Evolutionary conservation across 2,797 vertebrate species (phyloP).

Genomic region (Eulemur rubriventer): DNA sequence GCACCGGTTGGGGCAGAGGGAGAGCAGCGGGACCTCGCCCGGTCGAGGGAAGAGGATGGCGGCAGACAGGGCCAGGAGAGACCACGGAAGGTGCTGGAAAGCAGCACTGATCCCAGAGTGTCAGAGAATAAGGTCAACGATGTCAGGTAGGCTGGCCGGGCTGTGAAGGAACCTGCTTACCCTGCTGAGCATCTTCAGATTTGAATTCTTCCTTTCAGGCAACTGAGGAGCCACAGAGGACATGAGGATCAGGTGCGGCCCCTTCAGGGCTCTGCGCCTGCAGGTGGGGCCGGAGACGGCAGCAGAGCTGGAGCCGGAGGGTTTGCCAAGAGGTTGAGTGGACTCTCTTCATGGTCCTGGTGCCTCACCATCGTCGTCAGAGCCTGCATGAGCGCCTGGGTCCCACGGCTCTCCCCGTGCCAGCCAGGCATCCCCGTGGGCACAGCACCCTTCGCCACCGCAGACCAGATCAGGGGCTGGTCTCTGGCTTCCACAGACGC

Average conservation of each 20-base stretch:
- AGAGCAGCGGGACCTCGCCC: not conserved
- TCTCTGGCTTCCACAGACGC: accelerated
- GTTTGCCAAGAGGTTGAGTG: accelerated
- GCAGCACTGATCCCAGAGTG: accelerated
- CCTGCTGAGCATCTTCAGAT: accelerated
- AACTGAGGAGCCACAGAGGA: too few species aligned
- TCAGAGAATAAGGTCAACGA: accelerated
- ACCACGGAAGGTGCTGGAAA: accelerated
- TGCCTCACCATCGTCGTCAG: accelerated
- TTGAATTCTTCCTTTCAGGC: accelerated
- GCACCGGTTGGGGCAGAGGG: too few species aligned
- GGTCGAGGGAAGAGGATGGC: not conserved
- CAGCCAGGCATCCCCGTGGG: not conserved
- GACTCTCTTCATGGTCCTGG: not conserved
- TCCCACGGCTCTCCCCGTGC: accelerated
- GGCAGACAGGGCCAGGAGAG: not conserved
- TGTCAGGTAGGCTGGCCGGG: not conserved
- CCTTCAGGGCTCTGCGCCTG: accelerated
- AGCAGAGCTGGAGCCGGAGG: too few species aligned
- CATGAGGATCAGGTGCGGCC: accelerated
- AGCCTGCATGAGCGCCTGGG: accelerated
- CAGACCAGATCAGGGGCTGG: not conserved
- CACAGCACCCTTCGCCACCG: accelerated
- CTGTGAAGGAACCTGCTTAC: accelerated
- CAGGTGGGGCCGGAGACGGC: accelerated